Evolutionary conservation across 2,888 invertebrate species (phyloP).

Genomic region (Serrognathus titanus): DNA sequence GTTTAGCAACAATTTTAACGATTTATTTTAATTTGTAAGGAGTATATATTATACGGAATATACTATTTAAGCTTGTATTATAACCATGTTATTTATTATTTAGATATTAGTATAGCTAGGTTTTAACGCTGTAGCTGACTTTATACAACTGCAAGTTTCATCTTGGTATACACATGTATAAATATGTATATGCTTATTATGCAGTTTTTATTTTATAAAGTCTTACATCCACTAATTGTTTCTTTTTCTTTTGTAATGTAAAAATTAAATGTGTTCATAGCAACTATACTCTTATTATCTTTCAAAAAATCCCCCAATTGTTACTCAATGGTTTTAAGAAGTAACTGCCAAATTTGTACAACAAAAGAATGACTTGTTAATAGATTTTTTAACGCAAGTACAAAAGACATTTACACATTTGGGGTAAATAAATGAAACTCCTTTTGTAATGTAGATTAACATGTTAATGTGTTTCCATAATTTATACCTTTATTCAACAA

Average conservation of each 20-base stretch:
- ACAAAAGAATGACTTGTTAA: no score
- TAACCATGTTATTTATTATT: not conserved
- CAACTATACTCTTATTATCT: not conserved
- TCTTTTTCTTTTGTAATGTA: not conserved
- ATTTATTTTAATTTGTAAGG: not conserved
- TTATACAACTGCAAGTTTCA: constrained; percentile 4
- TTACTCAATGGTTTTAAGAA: no score
- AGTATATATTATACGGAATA: not conserved
- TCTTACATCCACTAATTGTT: constrained; percentile 10
- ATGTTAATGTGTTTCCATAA: no score
- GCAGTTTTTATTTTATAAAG: constrained; percentile 20
- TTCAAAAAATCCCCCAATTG: no score
- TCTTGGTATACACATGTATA: constrained; percentile 22
- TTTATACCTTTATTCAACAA: no score
- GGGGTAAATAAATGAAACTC: no score
- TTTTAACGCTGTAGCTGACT: constrained; percentile 6
- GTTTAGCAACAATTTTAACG: no score
- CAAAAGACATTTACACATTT: no score
- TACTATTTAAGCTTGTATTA: not conserved
- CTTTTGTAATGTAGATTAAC: no score
- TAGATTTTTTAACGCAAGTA: no score
- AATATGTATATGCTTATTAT: constrained; percentile 26
- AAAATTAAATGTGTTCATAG: not conserved
- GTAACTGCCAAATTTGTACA: no score
- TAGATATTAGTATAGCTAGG: not conserved